Base-by-base conservation (phyloP, 2,797 vertebrate species). In the Anabacerthia variegaticeps region DNA sequence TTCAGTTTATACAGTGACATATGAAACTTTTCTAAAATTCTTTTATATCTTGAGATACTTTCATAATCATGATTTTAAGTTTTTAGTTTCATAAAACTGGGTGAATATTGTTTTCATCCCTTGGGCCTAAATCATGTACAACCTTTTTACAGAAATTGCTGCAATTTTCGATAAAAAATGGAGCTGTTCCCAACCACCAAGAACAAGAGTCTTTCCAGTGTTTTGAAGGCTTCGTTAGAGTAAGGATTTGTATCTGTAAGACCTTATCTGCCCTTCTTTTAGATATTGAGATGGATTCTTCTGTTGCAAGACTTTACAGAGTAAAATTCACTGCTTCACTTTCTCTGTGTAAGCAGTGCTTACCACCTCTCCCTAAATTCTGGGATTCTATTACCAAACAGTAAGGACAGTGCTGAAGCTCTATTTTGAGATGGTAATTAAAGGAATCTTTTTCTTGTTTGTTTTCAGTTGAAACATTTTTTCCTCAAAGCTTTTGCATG, bases 261-360 rank as follows among this genome's bases (percentile, higher is more conserved):
- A 88, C 74, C 48, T 90, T 84, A 46, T 69, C 44, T 85, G 72
- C 49, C 77, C 86, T 95, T 92, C n/a, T n/a, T 80, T 58, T 62
- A 68, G 56, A 32, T 55, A 74, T 21, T 4, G 7, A 89, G 78
- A 44, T 26, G 5, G 39, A 75, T 61, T 89, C 18, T 71, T 8
- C 54, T 41, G 14, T 55, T 73, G 32, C 26, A 93, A 72, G 43
- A 37, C 55, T 63, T 76, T 73, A 24, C 20, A 41, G 20, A 19
- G 9, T 80, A 74, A 87, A 91, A 92, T 63, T 85, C 44, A 32
- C 27, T 56, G 14, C 32, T 56, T 17, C 7, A 7, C 26, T 85
- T 93, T 59, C 22, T 66, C 49, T 39, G 18, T 52, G 36, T 39
- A 62, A 74, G 26, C 26, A 77, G 18, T 34, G 3, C 14, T 84